phyloP scores from a whole-genome alignment of 2,888 invertebrate genomes.

The Diachrysia chrysitis region DNA sequence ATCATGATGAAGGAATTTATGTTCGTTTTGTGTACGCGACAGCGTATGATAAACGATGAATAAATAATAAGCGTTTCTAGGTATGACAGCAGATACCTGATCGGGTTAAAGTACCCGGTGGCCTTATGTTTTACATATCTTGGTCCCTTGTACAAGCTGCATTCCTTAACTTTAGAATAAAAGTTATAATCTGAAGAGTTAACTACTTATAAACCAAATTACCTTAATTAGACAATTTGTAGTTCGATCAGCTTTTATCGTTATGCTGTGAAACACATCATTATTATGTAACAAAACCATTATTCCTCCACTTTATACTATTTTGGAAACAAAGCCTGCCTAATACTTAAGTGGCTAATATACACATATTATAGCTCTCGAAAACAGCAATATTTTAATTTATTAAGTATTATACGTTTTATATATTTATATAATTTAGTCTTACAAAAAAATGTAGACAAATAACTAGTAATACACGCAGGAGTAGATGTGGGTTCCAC shows the following conservation, averaged over 20 bases:
- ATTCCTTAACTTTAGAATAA: slow-evolving; percentile 35
- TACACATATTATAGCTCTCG: too few relatives aligned
- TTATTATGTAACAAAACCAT: slow-evolving; percentile 33
- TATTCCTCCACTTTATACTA: slow-evolving; percentile 30
- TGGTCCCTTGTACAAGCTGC: slow-evolving; percentile 5
- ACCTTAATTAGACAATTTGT: slow-evolving; percentile 41
- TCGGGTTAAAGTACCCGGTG: slow-evolving; percentile 41
- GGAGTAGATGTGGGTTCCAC: too few relatives aligned
- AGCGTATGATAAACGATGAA: slow-evolving; percentile 79
- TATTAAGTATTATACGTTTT: too few relatives aligned
- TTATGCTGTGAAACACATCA: slow-evolving; percentile 18
- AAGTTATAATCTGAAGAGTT: slow-evolving; percentile 19
- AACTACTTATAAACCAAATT: slow-evolving; percentile 39
- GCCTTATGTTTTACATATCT: slow-evolving; percentile 13
- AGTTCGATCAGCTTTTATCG: slow-evolving; percentile 23
- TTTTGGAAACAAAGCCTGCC: slow-evolving; percentile 9
- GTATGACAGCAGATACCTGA: slow-evolving; percentile 60
- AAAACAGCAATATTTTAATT: too few relatives aligned
- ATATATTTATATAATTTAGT: too few relatives aligned
- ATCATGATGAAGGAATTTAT: slow-evolving; percentile 86
- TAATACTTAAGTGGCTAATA: neutral
- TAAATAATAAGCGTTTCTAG: slow-evolving; percentile 75
- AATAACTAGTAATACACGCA: too few relatives aligned
- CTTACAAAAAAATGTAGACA: too few relatives aligned
- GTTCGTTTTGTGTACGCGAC: slow-evolving; percentile 70